These are phyloP conservation scores for Brenthis daphne DNA, from an alignment of 2,888 invertebrate species.

Conservation along the genomic window DNA sequence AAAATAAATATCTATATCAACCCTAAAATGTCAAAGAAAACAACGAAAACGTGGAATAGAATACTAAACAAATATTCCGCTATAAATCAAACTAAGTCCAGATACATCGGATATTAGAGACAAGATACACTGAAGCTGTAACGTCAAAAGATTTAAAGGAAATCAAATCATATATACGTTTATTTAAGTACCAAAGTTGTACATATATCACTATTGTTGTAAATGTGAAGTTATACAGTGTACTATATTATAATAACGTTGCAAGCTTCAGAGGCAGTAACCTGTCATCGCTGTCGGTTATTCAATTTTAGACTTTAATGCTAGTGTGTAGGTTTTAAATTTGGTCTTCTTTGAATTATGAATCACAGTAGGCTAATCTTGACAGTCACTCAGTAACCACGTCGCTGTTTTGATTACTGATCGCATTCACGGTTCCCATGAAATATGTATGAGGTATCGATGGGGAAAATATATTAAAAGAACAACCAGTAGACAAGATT, in stretches of 20 bases:
- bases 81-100: constrained; percentile 32
- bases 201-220: neutral
- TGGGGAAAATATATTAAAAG: neutral
- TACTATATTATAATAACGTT: constrained; percentile 4
- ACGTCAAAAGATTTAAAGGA: neutral
- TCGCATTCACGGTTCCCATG: constrained; percentile 13
- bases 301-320: constrained; percentile 13
- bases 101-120: constrained; percentile 21
- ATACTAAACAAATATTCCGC: constrained; percentile 23
- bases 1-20: constrained; percentile 16
- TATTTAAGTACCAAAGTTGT: constrained; percentile 3
- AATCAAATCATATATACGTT: neutral
- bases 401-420: constrained; percentile 34
- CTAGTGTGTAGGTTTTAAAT: constrained; percentile 5
- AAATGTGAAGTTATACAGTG: neutral
- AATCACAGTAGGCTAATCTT: constrained; percentile 38
- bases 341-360: constrained; percentile 17
- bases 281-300: constrained; percentile 17
- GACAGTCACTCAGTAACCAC: constrained; percentile 36
- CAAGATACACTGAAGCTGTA: constrained; percentile 10
- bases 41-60: constrained; percentile 23
- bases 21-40: constrained; percentile 20
- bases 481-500: too few relatives aligned
- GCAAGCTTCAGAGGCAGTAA: constrained; percentile 25
- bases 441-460: constrained; percentile 3